Conservation (phyloP, 2,888 invertebrate genomes). For the Nomada ruficornis region DNA sequence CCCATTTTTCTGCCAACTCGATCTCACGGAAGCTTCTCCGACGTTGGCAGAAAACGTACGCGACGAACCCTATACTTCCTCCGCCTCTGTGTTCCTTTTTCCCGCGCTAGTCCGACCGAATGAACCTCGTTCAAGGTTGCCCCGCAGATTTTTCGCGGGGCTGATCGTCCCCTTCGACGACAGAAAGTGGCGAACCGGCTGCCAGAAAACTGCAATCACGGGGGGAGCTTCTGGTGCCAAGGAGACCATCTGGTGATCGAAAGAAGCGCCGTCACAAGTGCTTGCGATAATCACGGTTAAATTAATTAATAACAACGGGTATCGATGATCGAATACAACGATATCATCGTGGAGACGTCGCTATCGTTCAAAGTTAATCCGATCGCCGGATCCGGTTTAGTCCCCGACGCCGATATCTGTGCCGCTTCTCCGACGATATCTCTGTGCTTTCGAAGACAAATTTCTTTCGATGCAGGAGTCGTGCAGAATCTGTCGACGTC, state of each 20-base stretch:
- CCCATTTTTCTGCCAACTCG: constrained; percentile 57
- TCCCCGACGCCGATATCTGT: constrained; percentile 11
- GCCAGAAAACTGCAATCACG: constrained; percentile 25
- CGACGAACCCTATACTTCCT: neutral
- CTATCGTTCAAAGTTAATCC: constrained; percentile 10
- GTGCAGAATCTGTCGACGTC: neutral
- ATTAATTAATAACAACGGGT: constrained; percentile 14
- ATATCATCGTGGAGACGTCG: neutral
- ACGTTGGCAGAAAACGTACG: constrained; percentile 47
- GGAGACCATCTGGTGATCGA: constrained; percentile 11
- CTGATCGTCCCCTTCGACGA: constrained; percentile 3
- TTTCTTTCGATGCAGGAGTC: too few species aligned
- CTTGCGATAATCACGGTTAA: neutral
- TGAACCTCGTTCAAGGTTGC: neutral
- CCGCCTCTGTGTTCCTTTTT: neutral
- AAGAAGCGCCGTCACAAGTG: too few species aligned
- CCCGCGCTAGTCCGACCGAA: constrained; percentile 1
- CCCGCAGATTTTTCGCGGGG: neutral
- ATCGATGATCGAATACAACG: neutral
- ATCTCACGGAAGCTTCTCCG: constrained; percentile 51
- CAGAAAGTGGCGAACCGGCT: neutral
- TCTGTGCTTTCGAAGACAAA: too few species aligned
- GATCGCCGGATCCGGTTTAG: constrained; percentile 20
- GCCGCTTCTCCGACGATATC: neutral
- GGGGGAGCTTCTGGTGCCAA: constrained; percentile 14